Evolutionary conservation across 1,140 invertebrate species (phyloP), one percentile per base, ranked within the genome.

Genomic region (Zophobas morio): DNA sequence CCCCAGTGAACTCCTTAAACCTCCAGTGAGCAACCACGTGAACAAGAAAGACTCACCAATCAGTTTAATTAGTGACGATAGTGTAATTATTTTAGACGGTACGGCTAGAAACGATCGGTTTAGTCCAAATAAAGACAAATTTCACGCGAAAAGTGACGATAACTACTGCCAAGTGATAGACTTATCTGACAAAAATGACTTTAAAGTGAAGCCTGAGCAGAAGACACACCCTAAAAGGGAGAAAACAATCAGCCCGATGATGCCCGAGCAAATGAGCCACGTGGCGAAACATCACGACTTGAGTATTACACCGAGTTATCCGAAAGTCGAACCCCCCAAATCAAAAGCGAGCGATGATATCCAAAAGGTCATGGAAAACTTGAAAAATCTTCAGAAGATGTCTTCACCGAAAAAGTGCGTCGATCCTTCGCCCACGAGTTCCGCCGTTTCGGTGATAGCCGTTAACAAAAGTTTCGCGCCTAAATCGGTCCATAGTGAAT

Each of bases 401-500:
- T 82, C 85, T 1, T 82, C 82, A 63, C 32, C 72, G 42, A 70
- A 83, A 81, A 78, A 79, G 34, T 74, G 56, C 70, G 76, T 76
- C 35, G 70, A 80, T n/a, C 49, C 60, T 32, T 57, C 70, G 40
- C 56, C 75, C 40, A 79, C 60, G 1, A 83, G 79, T 78, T 83
- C 83, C 1, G 81, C 84, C 0, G 84, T 85, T 33, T 85, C 84
- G 33, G 85, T 86, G 1, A 86, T 86, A 51, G 82, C 85, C 3
- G 84, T 82, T 51, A 86, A 85, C 72, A 85, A 85, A 36, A 85
- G 79, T 73, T 86, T 82, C 60, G 81, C 84, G 32, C 78, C 79
- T n/a, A 77, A 74, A 33, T 47, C 70, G 6, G 40, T 47, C 0
- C 46, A 60, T 20, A 77, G 72, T 54, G 76, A 75, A 75, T 35